Evolutionary conservation across 2,113 vertebrate species (phyloP).

Genomic region (Marmota flaviventris): DNA sequence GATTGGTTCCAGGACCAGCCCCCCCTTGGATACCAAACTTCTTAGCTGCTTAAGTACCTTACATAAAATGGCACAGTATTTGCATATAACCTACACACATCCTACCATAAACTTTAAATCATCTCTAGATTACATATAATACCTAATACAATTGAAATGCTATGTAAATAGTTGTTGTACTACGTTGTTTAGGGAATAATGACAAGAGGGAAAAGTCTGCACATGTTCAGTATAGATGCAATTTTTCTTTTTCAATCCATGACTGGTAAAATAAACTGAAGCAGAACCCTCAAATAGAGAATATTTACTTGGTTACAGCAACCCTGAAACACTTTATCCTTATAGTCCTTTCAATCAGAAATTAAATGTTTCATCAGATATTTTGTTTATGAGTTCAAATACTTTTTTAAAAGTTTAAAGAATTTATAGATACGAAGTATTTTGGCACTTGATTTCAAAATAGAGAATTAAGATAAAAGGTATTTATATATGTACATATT

Average conservation of each 20-base stretch:
- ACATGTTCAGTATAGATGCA: not conserved
- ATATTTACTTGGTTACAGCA: not conserved
- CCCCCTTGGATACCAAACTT: too few relatives aligned
- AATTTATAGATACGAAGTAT: not conserved
- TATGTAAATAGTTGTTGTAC: not conserved
- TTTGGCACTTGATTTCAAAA: conserved; percentile 54
- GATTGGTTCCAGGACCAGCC: not conserved
- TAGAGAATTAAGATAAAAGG: not conserved
- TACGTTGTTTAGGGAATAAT: not conserved
- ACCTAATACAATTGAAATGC: not conserved
- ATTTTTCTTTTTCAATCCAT: not conserved
- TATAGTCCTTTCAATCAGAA: not conserved
- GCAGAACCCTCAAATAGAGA: not conserved
- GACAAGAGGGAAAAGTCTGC: not conserved
- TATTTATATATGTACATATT: conserved; percentile 22
- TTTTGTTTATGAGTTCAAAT: conserved; percentile 32
- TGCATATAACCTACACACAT: not conserved
- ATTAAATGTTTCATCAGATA: not conserved
- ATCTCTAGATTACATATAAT: not conserved
- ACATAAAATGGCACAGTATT: not conserved
- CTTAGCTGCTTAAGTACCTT: not conserved
- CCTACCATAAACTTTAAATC: not conserved
- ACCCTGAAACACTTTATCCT: conserved; percentile 18
- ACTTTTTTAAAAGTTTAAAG: conserved; percentile 14
- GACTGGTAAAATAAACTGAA: not conserved